phyloP scores from a whole-genome alignment of 1,140 invertebrate species.

The Pseudobourletiella spinata region DNA sequence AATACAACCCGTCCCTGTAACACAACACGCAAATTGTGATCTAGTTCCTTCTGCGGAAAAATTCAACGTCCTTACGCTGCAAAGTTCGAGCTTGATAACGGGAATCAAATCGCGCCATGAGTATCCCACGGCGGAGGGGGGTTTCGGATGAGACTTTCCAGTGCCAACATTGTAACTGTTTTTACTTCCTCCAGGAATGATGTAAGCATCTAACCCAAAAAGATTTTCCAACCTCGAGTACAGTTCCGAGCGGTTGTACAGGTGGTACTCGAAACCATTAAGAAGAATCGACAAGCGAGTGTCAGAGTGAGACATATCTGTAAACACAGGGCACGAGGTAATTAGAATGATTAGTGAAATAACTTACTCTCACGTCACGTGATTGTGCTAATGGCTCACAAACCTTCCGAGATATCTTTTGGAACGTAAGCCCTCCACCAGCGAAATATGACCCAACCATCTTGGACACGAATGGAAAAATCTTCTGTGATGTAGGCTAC shows the following conservation, averaged over 20 bases:
- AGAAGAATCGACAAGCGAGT: constrained; percentile 85
- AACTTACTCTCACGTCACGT: neutral
- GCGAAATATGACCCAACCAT: constrained; percentile 93
- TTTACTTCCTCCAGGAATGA: constrained; percentile 52
- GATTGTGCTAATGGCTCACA: neutral
- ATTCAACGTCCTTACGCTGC: constrained; percentile 60
- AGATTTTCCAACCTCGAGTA: constrained; percentile 81
- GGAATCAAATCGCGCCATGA: constrained; percentile 95
- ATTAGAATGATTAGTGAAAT: no score
- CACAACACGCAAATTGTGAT: no score
- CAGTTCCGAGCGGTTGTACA: constrained; percentile 85
- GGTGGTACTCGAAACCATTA: constrained; percentile 92
- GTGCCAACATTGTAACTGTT: constrained; percentile 17
- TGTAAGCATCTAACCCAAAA: constrained; percentile 71
- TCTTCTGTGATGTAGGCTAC: constrained; percentile 91
- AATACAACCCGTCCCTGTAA: constrained; percentile 79
- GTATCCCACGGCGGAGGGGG: constrained; percentile 41
- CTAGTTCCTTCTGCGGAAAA: no score
- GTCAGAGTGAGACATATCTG: constrained; percentile 92
- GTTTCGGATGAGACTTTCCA: constrained; percentile 30
- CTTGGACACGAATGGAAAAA: constrained; percentile 84
- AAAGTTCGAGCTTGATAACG: constrained; percentile 90
- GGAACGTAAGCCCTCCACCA: constrained; percentile 94
- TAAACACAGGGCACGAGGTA: constrained; percentile 35
- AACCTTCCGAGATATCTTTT: constrained; percentile 89